Base-by-base conservation (phyloP, 2,113 vertebrate genomes). In the Cercopithecus mona region DNA sequence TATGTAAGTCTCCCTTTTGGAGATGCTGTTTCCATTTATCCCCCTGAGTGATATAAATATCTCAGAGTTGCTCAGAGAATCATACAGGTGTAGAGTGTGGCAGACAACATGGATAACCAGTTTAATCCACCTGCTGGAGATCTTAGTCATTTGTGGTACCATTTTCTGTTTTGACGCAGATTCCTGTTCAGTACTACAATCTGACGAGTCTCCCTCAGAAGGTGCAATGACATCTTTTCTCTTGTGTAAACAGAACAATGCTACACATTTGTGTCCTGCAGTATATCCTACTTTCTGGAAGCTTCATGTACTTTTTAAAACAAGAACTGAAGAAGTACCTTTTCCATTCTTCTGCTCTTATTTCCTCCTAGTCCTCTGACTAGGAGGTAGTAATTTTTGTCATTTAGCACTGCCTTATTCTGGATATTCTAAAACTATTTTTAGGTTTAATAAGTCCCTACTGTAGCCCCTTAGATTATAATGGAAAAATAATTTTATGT, bases 321-420 rank as follows among this genome's bases (percentile, higher is more conserved):
- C 90, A 88, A 88, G 9, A 91, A 84, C 12, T 79, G 48, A 80
- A 50, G 35, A 40, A 90, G 17, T 57, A 18, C 18, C 11, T 94
- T 87, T 80, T 61, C 14, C 70, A 45, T 27, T 72, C 30, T 55
- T 89, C 9, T 35, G 2, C 22, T 92, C n/a, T 93, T 73, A 52
- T 85, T 89, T 89, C 85, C 8, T 88, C 45, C 11, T 92, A 91
- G 88, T 92, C 17, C 48, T 50, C 48, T 50, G 48, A 50, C 48
- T 50, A 50, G 48, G 48, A 50, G 48, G 59, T 48, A 45, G 1
- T 93, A 90, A 76, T 80, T 92, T 68, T 81, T 25, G 8, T 93
- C 45, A 81, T 84, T 97, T 86, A 66, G 22, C 64, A 80, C 48
- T 76, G 64, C 55, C 75, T 96, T 57, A 73, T 72, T 97, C 45